These are phyloP conservation scores for Limenitis camilla DNA, from an alignment of 2,888 invertebrate genomes.

Conservation along the genomic window DNA sequence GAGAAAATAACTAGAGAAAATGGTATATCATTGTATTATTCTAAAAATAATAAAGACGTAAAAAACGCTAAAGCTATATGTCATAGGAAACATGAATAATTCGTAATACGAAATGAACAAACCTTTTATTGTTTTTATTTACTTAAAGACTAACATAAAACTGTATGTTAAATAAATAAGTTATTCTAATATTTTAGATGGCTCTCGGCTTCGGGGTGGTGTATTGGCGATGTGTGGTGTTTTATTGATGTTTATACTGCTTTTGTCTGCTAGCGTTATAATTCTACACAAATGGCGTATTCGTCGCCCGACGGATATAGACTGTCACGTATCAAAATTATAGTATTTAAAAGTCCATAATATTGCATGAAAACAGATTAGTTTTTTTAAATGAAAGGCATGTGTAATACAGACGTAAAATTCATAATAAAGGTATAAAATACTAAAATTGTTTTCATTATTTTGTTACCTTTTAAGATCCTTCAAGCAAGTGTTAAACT, in stretches of 20 bases:
- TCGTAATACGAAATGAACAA: too few species aligned
- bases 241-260: slow-evolving; percentile 64
- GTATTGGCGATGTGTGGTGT: slow-evolving; percentile 76
- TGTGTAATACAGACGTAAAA: too few species aligned
- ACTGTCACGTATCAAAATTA: slow-evolving; percentile 24
- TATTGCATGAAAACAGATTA: background rate
- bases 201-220: slow-evolving; percentile 71
- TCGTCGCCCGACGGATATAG: slow-evolving; percentile 38
- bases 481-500: too few species aligned
- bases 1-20: slow-evolving; percentile 42
- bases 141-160: too few species aligned
- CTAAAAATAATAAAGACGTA: too few species aligned
- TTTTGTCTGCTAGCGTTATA: slow-evolving; percentile 25
- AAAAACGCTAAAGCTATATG: too few species aligned
- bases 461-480: too few species aligned
- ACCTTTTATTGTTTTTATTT: too few species aligned
- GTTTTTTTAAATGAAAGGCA: too few species aligned
- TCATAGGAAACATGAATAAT: too few species aligned
- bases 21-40: slow-evolving; percentile 32
- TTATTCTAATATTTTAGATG: slow-evolving; percentile 39
- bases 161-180: background rate
- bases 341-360: background rate
- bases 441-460: too few species aligned
- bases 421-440: too few species aligned
- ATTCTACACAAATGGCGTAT: slow-evolving; percentile 34